A percentile compares a stretch with the other conserved stretches of the same genome.
Conservation (phyloP, 2,797 vertebrate genomes). For the Coendou prehensilis region DNA sequence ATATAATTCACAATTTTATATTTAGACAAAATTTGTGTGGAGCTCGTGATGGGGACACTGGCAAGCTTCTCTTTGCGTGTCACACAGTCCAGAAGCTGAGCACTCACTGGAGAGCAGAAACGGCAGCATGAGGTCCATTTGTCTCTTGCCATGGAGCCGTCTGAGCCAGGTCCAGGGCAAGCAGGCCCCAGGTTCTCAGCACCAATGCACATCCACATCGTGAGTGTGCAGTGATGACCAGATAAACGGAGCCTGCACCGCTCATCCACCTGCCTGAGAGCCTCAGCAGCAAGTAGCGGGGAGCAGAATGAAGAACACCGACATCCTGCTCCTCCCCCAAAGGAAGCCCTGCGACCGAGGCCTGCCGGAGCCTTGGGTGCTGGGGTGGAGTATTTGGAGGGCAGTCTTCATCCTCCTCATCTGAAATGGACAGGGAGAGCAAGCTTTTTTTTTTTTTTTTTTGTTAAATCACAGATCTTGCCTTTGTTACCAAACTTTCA, state of each 20-base stretch:
- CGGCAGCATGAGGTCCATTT: too few relatives aligned
- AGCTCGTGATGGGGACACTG: not conserved
- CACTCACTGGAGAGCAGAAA: not conserved
- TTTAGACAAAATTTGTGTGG: not conserved
- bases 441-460: not conserved
- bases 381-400: rapidly evolving
- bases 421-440: not conserved
- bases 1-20: not conserved
- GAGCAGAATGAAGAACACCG: not conserved
- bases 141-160: too few relatives aligned
- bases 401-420: not conserved
- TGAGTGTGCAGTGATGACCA: not conserved
- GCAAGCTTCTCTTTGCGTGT: not conserved
- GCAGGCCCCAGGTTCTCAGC: not conserved
- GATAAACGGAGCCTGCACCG: not conserved
- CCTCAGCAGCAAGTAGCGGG: not conserved
- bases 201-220: not conserved
- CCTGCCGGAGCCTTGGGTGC: not conserved
- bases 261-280: not conserved
- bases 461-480: not conserved
- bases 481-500: not conserved
- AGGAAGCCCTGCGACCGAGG: not conserved
- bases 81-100: not conserved
- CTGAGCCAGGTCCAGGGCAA: not conserved
- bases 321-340: not conserved